Evolutionary conservation across 2,113 vertebrate species (phyloP).

Genomic region (Prinia subflava): DNA sequence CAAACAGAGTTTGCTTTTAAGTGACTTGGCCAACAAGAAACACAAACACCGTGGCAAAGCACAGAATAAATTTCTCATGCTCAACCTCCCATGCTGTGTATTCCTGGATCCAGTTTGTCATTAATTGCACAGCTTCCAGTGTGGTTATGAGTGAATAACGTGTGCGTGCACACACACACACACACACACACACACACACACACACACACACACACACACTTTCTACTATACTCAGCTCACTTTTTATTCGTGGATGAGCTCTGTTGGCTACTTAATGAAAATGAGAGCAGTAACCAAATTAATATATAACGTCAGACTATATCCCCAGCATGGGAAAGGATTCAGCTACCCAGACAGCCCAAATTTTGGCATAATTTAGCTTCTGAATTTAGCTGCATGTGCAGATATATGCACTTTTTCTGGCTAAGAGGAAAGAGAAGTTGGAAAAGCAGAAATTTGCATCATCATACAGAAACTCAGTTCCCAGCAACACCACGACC

Average conservation of each 20-base stretch:
- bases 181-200: no score
- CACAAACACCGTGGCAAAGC: not conserved
- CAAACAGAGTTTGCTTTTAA: not conserved
- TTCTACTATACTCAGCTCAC: rapidly evolving
- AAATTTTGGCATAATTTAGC: not conserved
- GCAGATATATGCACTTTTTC: not conserved
- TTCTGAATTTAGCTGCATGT: not conserved
- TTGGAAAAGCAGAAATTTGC: not conserved
- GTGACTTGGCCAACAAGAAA: not conserved
- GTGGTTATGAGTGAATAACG: rapidly evolving
- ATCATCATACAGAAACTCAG: not conserved
- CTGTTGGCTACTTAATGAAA: not conserved
- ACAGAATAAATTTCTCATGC: rapidly evolving
- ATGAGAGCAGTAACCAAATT: not conserved
- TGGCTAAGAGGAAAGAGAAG: not conserved
- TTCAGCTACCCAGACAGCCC: not conserved
- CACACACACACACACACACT: not conserved
- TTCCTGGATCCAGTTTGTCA: not conserved
- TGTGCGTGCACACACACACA: rapidly evolving
- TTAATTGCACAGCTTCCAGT: not conserved
- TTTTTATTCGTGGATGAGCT: not conserved
- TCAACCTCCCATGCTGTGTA: not conserved
- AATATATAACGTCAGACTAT: rapidly evolving
- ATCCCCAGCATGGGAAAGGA: not conserved
- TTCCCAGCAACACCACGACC: not conserved